These are phyloP conservation scores for Tauraco hartlaubi DNA, from an alignment of 2,797 vertebrate species.

Conservation along the genomic window DNA sequence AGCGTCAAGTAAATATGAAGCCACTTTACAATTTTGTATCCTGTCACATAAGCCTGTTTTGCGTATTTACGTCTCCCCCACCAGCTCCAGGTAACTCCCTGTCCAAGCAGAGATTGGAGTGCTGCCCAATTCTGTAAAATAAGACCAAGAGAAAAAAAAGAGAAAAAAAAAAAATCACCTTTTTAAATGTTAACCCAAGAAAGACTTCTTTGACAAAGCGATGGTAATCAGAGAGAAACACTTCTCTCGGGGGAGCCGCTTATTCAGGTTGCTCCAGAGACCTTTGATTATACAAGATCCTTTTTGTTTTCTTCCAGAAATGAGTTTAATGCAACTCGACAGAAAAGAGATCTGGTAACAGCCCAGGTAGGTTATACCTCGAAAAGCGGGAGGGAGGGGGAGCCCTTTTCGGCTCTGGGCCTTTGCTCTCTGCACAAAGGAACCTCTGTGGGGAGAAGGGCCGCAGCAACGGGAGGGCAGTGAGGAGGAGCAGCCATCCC, in stretches of 20 bases:
- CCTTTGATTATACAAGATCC: slow-evolving; percentile 87
- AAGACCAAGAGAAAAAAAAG: slow-evolving; percentile 25
- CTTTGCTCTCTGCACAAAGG: slow-evolving; percentile 74
- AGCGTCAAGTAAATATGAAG: background rate
- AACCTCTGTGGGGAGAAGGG: slow-evolving; percentile 76
- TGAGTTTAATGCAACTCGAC: slow-evolving; percentile 94
- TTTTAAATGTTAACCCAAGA: slow-evolving; percentile 80
- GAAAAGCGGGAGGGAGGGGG: slow-evolving; percentile 79
- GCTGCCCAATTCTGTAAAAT: slow-evolving; percentile 70
- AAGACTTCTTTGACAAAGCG: slow-evolving; percentile 84
- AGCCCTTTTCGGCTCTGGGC: slow-evolving; percentile 67
- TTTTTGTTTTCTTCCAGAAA: slow-evolving; percentile 90
- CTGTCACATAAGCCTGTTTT: slow-evolving; percentile 34
- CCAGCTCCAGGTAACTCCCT: slow-evolving; percentile 54
- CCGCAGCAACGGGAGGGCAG: slow-evolving; percentile 48
- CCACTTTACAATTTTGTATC: background rate
- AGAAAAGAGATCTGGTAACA: slow-evolving; percentile 98
- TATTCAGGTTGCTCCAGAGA: slow-evolving; percentile 79
- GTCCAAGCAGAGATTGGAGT: slow-evolving; percentile 54
- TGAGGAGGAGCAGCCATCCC: slow-evolving; percentile 67
- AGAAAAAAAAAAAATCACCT: background rate
- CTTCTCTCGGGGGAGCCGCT: slow-evolving; percentile 77
- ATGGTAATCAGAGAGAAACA: slow-evolving; percentile 81
- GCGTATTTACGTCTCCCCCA: background rate
- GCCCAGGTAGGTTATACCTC: slow-evolving; percentile 95